Percentiles rank a stretch among this genome's conserved stretches.
Evolutionary conservation across 2,113 vertebrate species (phyloP).

Genomic region (Pimephales promelas): DNA sequence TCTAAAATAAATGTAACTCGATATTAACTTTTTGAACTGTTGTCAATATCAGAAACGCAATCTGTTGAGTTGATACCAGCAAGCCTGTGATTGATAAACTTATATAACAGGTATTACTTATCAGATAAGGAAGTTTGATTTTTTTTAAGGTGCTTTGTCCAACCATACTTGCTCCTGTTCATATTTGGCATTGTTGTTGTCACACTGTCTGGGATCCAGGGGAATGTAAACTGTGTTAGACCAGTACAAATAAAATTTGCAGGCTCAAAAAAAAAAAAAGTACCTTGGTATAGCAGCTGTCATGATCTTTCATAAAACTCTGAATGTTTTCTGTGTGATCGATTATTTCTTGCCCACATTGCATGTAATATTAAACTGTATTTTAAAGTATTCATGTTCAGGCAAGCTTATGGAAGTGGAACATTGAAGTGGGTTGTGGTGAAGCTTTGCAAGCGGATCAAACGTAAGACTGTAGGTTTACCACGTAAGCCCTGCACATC

Average conservation of each 20-base stretch:
- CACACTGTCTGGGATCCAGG: neutral
- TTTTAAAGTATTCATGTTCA: neutral
- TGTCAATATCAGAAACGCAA: neutral
- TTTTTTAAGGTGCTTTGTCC: neutral
- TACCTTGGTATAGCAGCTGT: neutral
- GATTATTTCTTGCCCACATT: conserved; percentile 4
- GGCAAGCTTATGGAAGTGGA: neutral
- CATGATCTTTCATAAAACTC: too few species aligned
- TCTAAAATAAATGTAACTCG: too few species aligned
- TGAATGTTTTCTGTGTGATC: neutral
- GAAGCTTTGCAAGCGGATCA: neutral
- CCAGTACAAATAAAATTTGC: neutral
- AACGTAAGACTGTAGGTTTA: neutral
- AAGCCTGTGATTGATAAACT: neutral
- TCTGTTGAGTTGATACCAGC: neutral
- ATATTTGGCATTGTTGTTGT: neutral
- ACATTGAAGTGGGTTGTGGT: neutral
- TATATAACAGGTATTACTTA: neutral
- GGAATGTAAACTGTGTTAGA: neutral
- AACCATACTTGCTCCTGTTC: neutral
- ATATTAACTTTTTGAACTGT: too few species aligned
- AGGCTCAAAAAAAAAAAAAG: neutral
- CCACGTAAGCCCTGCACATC: neutral
- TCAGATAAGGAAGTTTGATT: neutral
- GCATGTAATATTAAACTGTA: neutral